Evolutionary conservation across 2,113 vertebrate species (phyloP), one percentile per base, ranked within the genome.

Genomic region (Mungos mungo): DNA sequence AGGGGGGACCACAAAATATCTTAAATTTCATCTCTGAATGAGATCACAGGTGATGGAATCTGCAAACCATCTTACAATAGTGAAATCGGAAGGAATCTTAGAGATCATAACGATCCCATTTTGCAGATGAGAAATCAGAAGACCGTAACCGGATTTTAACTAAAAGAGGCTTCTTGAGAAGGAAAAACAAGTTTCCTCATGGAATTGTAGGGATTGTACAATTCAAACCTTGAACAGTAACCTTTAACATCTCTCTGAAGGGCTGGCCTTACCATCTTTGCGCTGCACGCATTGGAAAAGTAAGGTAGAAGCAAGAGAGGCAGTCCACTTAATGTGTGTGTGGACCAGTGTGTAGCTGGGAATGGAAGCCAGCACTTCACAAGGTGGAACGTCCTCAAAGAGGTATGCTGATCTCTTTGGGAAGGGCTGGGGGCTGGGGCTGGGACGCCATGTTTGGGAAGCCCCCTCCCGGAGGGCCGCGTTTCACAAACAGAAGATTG

Each of bases 371-470:
- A 95, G 85, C 91, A 77, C 72, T 94, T 82, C 77, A 27, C 95
- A 80, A 45, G 69, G 47, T 94, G 90, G 76, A 66, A 14, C 76
- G 54, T 35, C 82, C 83, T 90, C 88, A 76, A 81, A 57, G 45
- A 84, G 77, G 52, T 29, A 88, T 68, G 84, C 57, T 96, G 71
- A 90, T 68, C 90, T 98, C 92, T 97, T 31, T 82, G 16, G 1
- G 21, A 84, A 82, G 52, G n/a, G 90, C 38, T 19, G 18, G 50
- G 33, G n/a, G 60, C 66, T 84, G 74, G 54, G 23, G 35, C 83
- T 6, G 79, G 29, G 54, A 65, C 87, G 94, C 57, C 89, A 68
- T 38, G 66, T 96, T 90, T 88, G 94, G 95, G 54, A 97, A 98
- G 88, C 96, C 71, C 95, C 69, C 29, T 65, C 52, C 19, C 2